phyloP scores from a whole-genome alignment of 2,888 invertebrate species.

The Ichneumoninae sp. region DNA sequence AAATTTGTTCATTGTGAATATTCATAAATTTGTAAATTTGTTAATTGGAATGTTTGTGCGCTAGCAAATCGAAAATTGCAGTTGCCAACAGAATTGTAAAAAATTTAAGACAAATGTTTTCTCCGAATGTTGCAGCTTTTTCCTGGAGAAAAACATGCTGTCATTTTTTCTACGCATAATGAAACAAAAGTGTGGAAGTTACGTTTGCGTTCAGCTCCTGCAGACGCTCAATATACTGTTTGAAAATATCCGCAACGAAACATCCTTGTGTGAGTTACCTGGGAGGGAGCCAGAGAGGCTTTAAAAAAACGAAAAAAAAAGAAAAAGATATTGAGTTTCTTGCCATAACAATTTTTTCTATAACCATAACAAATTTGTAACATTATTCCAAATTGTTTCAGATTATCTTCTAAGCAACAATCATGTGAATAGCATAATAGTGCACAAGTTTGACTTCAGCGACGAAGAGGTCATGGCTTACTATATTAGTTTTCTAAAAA shows the following conservation, averaged over 20 bases:
- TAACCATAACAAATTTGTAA: background rate
- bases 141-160: constrained; percentile 99
- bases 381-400: constrained; percentile 85
- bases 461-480: constrained; percentile 99
- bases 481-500: constrained; percentile 99
- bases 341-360: no score
- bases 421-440: constrained; percentile 99
- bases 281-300: background rate
- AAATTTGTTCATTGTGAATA: no score
- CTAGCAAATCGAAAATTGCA: no score
- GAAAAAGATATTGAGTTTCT: constrained; percentile 22
- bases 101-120: background rate
- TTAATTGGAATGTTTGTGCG: background rate
- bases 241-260: constrained; percentile 99
- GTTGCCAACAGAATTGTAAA: background rate
- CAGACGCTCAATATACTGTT: constrained; percentile 99
- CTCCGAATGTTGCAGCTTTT: constrained; percentile 91
- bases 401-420: constrained; percentile 99
- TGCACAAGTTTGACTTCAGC: constrained; percentile 99
- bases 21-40: background rate
- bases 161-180: constrained; percentile 98
- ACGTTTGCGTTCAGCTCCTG: constrained; percentile 98
- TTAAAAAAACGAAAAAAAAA: background rate
- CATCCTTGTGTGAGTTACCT: constrained; percentile 95
- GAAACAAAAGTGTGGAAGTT: constrained; percentile 98